Percentiles rank a stretch among this genome's conserved stretches.
These are phyloP conservation scores for Silvanus unidentatus DNA, from an alignment of 2,888 invertebrate species.

Conservation along the genomic window DNA sequence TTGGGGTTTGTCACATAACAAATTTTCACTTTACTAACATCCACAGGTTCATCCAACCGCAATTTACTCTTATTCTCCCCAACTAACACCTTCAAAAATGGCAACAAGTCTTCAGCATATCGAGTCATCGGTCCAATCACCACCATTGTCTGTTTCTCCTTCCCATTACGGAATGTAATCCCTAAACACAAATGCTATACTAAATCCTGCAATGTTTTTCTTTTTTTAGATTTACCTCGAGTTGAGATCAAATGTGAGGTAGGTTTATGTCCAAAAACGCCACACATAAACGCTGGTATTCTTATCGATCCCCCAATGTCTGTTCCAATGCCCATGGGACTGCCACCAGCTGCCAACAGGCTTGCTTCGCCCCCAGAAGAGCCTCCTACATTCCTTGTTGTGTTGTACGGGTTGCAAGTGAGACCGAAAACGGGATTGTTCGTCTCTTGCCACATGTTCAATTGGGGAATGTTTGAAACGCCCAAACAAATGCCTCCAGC, in stretches of 20 bases:
- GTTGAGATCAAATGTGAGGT: constrained; percentile 47
- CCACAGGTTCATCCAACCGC: constrained; percentile 55
- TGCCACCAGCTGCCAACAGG: constrained; percentile 70
- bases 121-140: constrained; percentile 77
- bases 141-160: constrained; percentile 70
- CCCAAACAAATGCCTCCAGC: constrained; percentile 83
- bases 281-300: constrained; percentile 87
- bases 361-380: constrained; percentile 87
- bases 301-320: constrained; percentile 97
- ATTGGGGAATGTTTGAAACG: constrained; percentile 84
- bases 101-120: constrained; percentile 71
- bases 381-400: constrained; percentile 79
- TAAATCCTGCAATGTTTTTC: constrained; percentile 11
- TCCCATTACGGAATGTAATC: constrained; percentile 64
- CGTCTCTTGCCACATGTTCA: constrained; percentile 89
- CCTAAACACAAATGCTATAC: constrained; percentile 39
- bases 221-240: too few relatives aligned
- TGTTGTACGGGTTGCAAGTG: constrained; percentile 88
- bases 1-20: constrained; percentile 74
- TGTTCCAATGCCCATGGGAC: constrained; percentile 78
- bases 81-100: constrained; percentile 63
- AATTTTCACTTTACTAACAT: constrained; percentile 62
- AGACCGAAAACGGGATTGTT: constrained; percentile 83
- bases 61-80: constrained; percentile 52
- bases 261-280: constrained; percentile 81